A percentile compares a stretch with the other conserved stretches of the same genome.
These are phyloP conservation scores for Drosophila neonasuta DNA, from an alignment of 2,888 invertebrate species.

Conservation along the genomic window DNA sequence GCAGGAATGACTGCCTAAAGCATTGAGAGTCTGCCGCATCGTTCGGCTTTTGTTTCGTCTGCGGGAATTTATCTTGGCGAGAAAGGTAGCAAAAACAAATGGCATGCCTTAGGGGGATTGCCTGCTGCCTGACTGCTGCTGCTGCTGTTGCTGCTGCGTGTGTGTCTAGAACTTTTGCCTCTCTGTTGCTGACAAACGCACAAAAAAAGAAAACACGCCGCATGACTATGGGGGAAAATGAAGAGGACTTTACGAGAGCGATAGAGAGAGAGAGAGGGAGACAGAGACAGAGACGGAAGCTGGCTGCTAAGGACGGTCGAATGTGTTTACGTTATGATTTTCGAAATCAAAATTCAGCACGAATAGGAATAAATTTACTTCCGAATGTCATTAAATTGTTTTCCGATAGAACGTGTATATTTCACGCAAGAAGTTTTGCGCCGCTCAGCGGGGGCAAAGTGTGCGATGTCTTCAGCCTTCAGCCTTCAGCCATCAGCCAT, in stretches of 20 bases:
- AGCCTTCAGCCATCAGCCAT: slow-evolving; percentile 22
- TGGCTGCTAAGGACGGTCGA: slow-evolving; percentile 48
- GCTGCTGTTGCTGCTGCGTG: slow-evolving; percentile 11
- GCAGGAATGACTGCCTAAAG: slow-evolving; percentile 20
- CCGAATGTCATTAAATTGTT: slow-evolving; percentile 81
- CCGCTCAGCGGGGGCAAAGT: slow-evolving; percentile 25
- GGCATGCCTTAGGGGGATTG: slow-evolving; percentile 69
- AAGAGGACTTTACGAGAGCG: slow-evolving; percentile 8
- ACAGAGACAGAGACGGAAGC: neutral
- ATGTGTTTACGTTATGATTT: slow-evolving; percentile 77
- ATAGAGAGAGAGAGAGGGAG: slow-evolving; percentile 24
- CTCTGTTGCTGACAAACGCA: slow-evolving; percentile 58
- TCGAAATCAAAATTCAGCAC: slow-evolving; percentile 80
- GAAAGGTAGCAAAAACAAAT: slow-evolving; percentile 67
- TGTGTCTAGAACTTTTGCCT: slow-evolving; percentile 42
- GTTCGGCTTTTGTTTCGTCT: slow-evolving; percentile 68
- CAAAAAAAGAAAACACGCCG: slow-evolving; percentile 26
- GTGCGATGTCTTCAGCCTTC: too few relatives aligned
- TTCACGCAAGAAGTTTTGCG: slow-evolving; percentile 69
- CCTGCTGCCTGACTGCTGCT: slow-evolving; percentile 20
- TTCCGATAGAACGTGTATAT: slow-evolving; percentile 80
- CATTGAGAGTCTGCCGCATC: slow-evolving; percentile 14
- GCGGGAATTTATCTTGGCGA: slow-evolving; percentile 69
- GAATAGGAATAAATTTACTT: slow-evolving; percentile 80
- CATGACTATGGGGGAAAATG: neutral